A percentile compares a stretch with the other conserved stretches of the same genome.
Conservation (phyloP, 2,113 vertebrate genomes). For the Equus przewalskii region DNA sequence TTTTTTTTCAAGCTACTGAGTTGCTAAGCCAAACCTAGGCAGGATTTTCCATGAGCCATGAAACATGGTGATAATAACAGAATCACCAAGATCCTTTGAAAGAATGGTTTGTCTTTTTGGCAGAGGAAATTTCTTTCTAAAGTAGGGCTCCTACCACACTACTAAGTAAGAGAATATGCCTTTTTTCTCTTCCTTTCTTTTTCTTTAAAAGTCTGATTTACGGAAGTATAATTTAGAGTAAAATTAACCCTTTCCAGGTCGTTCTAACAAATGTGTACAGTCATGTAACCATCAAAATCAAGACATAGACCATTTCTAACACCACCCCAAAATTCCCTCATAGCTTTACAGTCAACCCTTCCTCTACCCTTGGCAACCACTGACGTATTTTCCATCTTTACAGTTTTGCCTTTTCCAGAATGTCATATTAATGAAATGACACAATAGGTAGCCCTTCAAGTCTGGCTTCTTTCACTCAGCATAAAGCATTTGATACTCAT, state of each 20-base stretch:
- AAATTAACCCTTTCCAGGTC: not conserved
- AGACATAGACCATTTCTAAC: not conserved
- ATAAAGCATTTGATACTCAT: not conserved
- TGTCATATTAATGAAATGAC: not conserved
- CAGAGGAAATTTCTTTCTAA: not conserved
- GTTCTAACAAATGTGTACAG: not conserved
- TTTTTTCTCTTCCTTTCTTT: not conserved
- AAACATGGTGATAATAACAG: not conserved
- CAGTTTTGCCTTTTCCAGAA: not conserved
- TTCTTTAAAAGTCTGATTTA: not conserved
- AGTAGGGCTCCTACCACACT: not conserved
- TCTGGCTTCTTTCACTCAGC: not conserved
- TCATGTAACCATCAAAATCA: not conserved
- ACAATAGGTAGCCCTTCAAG: not conserved
- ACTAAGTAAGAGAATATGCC: not conserved
- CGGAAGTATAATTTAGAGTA: not conserved
- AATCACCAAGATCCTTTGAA: not conserved
- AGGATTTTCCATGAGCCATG: not conserved
- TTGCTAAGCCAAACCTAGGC: slow-evolving; percentile 2
- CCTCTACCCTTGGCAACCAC: not conserved
- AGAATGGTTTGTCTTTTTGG: not conserved
- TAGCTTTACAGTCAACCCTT: not conserved
- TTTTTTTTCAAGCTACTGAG: not conserved
- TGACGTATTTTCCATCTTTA: not conserved
- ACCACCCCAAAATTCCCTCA: not conserved